Base-by-base conservation (phyloP, 2,797 vertebrate species). In the Pyrocephalus nanus region DNA sequence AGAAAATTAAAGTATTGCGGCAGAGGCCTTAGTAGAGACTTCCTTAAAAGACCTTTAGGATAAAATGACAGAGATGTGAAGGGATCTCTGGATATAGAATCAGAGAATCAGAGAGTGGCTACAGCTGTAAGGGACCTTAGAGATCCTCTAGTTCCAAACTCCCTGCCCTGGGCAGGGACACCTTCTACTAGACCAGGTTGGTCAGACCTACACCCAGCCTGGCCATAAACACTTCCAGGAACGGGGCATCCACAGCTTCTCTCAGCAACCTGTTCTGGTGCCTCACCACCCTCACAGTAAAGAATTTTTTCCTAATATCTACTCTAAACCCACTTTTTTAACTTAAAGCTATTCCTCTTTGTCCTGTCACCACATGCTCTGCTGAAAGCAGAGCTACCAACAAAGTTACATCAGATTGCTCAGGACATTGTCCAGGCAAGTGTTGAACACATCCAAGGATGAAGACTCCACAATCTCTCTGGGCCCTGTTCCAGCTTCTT, bases 1-100 rank as follows among this genome's bases (percentile, higher is more conserved):
- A 82, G 26, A 92, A 92, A 82, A 62, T 6, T 36, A 47, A 94
- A 92, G 40, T 86, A 66, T 92, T 90, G 90, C 64, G 86, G 80
- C 72, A 77, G 65, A 22, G 69, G 66, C n/a, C 66, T 88, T 66
- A 81, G 42, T 61, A 50, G 9, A 95, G 79, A 51, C 20, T 78
- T 95, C 51, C 66, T 45, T 27, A 91, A 65, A 92, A 75, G 67
- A 62, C 19, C 62, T 92, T 92, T 81, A 91, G 53, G 75, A 92
- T 34, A 86, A 92, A 88, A 78, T 36, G 11, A 42, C 1, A 2
- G 18, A 86, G 34, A 7, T 61, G 19, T 36, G 30, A 95, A 88
- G 9, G 12, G 5, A 67, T 8, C 15, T 54, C 78, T 86, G 30
- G 43, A 54, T 5, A 80, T 1, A 12, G 48, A 34, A 51, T 53